A percentile compares a stretch with the other conserved stretches of the same genome.
Conservation (phyloP, 2,888 invertebrate genomes). For the Onthophagus sagittarius region DNA sequence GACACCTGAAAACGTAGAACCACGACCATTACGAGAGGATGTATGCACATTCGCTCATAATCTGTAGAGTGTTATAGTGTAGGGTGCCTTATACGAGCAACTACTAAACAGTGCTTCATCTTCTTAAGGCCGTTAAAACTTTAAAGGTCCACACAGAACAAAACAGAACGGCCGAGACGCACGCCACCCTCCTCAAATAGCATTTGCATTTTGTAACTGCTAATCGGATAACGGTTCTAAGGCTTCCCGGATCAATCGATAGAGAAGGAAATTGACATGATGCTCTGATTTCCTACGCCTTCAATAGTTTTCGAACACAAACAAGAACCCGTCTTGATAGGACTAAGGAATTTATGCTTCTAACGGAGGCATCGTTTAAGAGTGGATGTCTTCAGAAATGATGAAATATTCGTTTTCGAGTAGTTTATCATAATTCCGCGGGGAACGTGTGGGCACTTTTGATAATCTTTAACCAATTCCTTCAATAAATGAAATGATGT, state of each 20-base stretch:
- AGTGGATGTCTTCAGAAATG: not conserved
- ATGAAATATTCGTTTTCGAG: not conserved
- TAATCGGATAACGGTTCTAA: not conserved
- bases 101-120: not conserved
- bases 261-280: not conserved
- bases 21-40: not conserved
- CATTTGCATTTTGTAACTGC: not conserved
- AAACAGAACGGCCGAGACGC: not conserved
- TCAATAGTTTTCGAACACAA: not conserved
- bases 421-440: not conserved
- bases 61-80: not conserved
- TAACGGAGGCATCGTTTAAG: not conserved
- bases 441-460: not conserved
- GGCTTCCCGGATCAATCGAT: not conserved
- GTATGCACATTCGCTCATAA: not conserved
- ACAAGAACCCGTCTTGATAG: not conserved
- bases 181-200: not conserved
- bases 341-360: not conserved
- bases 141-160: not conserved
- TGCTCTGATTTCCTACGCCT: not conserved
- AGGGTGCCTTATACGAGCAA: not conserved
- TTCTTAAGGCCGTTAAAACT: not conserved
- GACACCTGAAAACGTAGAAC: too few relatives aligned
- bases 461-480: not conserved
- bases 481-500: not conserved